phyloP scores from a whole-genome alignment of 2,113 vertebrate genomes.

The Murina feae region DNA sequence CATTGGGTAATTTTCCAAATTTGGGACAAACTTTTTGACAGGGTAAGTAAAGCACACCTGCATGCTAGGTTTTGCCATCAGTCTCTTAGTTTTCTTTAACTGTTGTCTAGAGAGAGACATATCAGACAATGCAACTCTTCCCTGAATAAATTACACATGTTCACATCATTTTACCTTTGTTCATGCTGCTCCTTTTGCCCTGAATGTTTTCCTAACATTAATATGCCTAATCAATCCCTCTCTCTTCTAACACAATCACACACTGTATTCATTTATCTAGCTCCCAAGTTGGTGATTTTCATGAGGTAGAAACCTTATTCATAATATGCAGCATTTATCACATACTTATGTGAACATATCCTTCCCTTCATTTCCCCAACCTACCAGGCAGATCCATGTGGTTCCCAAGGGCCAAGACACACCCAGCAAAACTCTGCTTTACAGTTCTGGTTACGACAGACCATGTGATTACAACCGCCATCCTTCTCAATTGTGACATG shows the following conservation, averaged over 20 bases:
- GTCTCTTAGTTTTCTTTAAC: neutral
- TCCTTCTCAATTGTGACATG: conserved; percentile 99
- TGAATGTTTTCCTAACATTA: neutral
- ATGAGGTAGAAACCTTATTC: conserved; percentile 14
- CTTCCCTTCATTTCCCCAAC: conserved; percentile 68
- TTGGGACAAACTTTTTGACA: neutral
- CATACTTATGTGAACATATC: conserved; percentile 42
- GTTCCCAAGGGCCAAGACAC: conserved; percentile 98
- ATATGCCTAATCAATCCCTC: neutral
- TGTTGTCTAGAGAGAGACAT: neutral
- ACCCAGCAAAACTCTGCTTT: conserved; percentile 99
- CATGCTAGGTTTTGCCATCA: neutral
- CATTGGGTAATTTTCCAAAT: neutral
- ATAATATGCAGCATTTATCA: neutral
- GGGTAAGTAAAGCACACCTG: neutral
- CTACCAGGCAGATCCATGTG: conserved; percentile 98
- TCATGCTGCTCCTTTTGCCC: neutral
- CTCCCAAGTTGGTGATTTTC: neutral
- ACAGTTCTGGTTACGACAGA: conserved; percentile 99
- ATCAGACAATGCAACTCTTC: neutral
- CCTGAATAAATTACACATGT: neutral
- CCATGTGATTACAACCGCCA: conserved; percentile 99
- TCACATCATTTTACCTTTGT: neutral
- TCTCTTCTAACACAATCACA: neutral
- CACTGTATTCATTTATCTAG: neutral